Base-by-base conservation (phyloP, 2,888 invertebrate genomes). In the Thymelicus sylvestris region DNA sequence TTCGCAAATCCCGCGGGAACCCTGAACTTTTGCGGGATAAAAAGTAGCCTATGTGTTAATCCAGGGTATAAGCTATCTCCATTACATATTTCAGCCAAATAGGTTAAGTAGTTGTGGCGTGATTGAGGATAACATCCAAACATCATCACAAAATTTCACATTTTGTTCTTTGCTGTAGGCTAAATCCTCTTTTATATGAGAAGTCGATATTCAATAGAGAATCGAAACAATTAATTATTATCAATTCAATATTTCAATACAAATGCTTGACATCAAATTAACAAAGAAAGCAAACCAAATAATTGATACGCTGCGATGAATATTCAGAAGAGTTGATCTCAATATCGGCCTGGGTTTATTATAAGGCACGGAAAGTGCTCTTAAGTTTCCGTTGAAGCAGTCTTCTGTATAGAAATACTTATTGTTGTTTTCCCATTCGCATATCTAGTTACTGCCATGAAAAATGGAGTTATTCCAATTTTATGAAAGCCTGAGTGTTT, bases 361-460 rank as follows among this genome's bases (percentile, higher is more conserved):
- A 69, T 64, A 69, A 69, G 41, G 52, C 50, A 41, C 7, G 64
- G 24, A 13, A 59, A 69, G 64, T 41, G 24, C 48, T 41, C 64
- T 64, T 39, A 63, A 59, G 39, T 63, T 39, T 39, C 15, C 64
- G 48, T 44, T 57, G 63, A 48, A 57, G 39, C 64, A 31, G n/a
- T 74, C 79, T 77, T 55, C 24, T 24, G 19, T 55, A 24, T 55
- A 10, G 24, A n/a, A 6, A 19, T 52, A 15, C 6, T 52, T 55
- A 55, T 55, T 55, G 55, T 55, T 10, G 24, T 55, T 55, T 52
- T 55, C 24, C 55, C 55, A 55, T 52, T 52, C 50, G 19, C 7
- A 52, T 55, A 55, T 55, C 55, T 55, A 55, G 55, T 55, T 52
- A 1, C 15, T 52, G 10, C 19, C 10, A 3, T 55, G 55, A 55